Base-by-base conservation (phyloP, 2,797 vertebrate genomes). In the Alouatta caraya region DNA sequence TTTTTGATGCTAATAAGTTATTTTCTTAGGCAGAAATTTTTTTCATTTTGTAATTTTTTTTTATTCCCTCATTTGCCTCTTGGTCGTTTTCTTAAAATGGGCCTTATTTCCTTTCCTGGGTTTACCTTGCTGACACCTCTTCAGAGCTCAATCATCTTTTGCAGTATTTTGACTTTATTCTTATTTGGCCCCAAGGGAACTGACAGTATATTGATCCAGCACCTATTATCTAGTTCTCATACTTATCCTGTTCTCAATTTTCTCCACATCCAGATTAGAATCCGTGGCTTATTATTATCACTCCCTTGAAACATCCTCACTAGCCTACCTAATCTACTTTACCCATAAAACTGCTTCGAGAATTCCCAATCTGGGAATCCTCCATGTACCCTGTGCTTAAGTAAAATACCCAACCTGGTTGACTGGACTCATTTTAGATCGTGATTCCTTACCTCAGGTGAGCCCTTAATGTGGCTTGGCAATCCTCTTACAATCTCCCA, bases 281-380 rank as follows among this genome's bases (percentile, higher is more conserved):
- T 90, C 44, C 10, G 46, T 57, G n/a, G 22, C 28, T 70, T 93
- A 44, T 50, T 72, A 26, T 81, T 72, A 84, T 57, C 44, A 75
- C 48, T 90, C 48, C 76, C 90, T 59, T 87, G 84, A 84, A 96
- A 83, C 55, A 80, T 83, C 10, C 37, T 86, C 72, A 44, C 3
- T 26, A 84, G 72, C 26, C 73, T 37, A 28, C 42, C 5, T 64
- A 59, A 97, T 96, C 90, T 88, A 73, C 89, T 80, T 73, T 55
- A 52, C 52, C 17, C 70, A 78, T 96, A 87, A 96, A 96, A 86
- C 37, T 93, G 12, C 52, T 85, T 46, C 50, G 73, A 79, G 17
- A 89, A 94, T 72, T 42, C 22, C 15, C 57, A 92, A 11, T 14
- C 28, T 80, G 80, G 52, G 80, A 92, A 93, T 72, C 80, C n/a